A percentile compares a stretch with the other conserved stretches of the same genome.
These are phyloP conservation scores for Synanthedon myopaeformis DNA, from an alignment of 2,888 invertebrate species.

Conservation along the genomic window DNA sequence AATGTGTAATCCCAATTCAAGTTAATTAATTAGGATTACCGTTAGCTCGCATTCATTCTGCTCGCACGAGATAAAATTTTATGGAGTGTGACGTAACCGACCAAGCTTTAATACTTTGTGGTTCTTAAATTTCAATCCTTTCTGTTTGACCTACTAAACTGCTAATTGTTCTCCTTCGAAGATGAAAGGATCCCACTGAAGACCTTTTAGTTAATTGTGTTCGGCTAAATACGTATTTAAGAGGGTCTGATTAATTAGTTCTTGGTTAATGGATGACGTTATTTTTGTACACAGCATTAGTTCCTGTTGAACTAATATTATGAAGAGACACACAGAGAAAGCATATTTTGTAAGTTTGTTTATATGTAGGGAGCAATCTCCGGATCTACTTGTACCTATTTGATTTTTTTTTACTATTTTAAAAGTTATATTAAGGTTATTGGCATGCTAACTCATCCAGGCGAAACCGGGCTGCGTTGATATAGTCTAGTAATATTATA, in stretches of 20 bases:
- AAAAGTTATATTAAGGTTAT: too few species aligned
- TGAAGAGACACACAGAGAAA: too few species aligned
- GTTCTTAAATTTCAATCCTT: slow-evolving; percentile 8
- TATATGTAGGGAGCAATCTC: too few species aligned
- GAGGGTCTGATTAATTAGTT: slow-evolving; percentile 1
- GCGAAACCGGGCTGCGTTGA: too few species aligned
- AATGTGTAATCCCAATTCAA: slow-evolving; percentile 39
- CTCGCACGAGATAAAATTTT: slow-evolving; percentile 51
- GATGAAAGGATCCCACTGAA: background rate
- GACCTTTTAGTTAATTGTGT: background rate
- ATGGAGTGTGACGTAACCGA: slow-evolving; percentile 19
- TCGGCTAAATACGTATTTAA: background rate
- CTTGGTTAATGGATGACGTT: background rate
- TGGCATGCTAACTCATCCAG: too few species aligned
- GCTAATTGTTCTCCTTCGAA: background rate
- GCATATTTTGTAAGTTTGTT: too few species aligned
- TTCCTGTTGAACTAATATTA: background rate
- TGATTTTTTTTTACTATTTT: too few species aligned
- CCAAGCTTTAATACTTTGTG: slow-evolving; percentile 2
- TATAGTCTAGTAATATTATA: too few species aligned
- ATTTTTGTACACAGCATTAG: background rate
- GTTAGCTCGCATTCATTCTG: slow-evolving; percentile 31
- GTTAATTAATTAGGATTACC: slow-evolving; percentile 63
- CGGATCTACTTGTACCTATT: too few species aligned
- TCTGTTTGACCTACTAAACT: slow-evolving; percentile 4